Percentiles rank a stretch among this genome's conserved stretches.
These are phyloP conservation scores for Felis catus DNA, from an alignment of 2,113 vertebrate genomes.

Conservation along the genomic window F.catus_Fca126_mat1.0 CM031412.1:128811501-128812000, in stretches of 20 bases:
- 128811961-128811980: neutral
- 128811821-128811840: neutral
- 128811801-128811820: neutral
- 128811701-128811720: neutral
- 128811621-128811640: neutral
- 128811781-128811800: neutral
- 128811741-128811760: neutral
- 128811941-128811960: neutral
- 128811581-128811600: neutral
- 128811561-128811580: neutral
- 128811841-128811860: neutral
- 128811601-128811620: neutral
- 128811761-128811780: neutral
- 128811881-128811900: neutral
- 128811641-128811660: neutral
- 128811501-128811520: neutral
- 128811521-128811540: neutral
- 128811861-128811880: slow-evolving; percentile 5
- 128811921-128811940: neutral
- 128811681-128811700: neutral
- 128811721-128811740: neutral
- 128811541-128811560: neutral
- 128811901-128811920: slow-evolving; percentile 21
- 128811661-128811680: neutral
- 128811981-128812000: neutral